Evolutionary conservation across 2,113 vertebrate species (phyloP), one percentile per base, ranked within the genome.

Genomic region (Ovis canadensis): DNA sequence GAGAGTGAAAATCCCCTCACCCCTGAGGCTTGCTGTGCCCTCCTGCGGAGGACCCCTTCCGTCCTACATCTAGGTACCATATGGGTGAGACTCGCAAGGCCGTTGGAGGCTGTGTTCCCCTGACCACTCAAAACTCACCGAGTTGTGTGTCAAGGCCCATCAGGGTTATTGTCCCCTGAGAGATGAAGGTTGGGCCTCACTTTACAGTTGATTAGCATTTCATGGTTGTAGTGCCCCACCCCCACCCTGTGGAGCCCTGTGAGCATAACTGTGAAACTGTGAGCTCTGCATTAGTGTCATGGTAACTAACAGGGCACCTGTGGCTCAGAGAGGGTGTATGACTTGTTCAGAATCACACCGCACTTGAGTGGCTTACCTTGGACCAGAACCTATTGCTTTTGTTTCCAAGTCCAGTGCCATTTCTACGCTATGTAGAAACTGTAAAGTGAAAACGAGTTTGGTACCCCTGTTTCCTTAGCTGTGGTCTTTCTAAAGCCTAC

Each of bases 231-330:
- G 10, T 31, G 33, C 29, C 52, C 3, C 5, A 17, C 3, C 3
- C 7, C n/a, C 16, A 7, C 0, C 14, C 33, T 19, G 55, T 54
- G 45, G 29, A 33, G 77, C 23, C 87, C 1, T 17, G 64, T 88
- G 29, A 74, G 36, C 40, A 1, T 67, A 93, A 93, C 62, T 55
- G 40, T 45, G 91, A 83, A 23, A 27, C 52, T 50, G 45, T 40
- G 86, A 78, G 27, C 21, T n/a, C 82, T 19, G 40, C 78, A 29
- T 92, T 67, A 74, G 67, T 50, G 25, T 94, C 88, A 11, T 25
- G 48, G 78, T 74, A 60, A 87, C 77, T 77, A 27, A 92, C n/a
- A 64, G 91, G 48, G 74, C 95, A 96, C 83, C 95, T 94, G 96
- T 87, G 36, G 88, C 97, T 97, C 91, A 82, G 92, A 96, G 74